Base-by-base conservation (phyloP, 2,113 vertebrate species). In the Cyanoliseus patagonus region DNA sequence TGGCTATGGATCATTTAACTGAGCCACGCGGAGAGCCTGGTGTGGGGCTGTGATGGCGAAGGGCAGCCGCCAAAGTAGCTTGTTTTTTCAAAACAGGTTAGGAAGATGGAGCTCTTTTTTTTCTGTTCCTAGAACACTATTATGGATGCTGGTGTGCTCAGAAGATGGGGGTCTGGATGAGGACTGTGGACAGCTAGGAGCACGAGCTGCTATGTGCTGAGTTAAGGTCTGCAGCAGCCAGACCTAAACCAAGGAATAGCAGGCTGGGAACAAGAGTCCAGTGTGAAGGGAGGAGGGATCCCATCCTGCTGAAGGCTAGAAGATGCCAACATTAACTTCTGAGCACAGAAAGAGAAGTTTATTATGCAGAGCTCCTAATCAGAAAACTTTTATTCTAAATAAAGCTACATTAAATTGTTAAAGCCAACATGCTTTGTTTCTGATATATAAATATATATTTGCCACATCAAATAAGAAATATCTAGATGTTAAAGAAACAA, bases 131-230 rank as follows among this genome's bases (percentile, higher is more conserved):
- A 25, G 37, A 67, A 74, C 31, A 41, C 4, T 15, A 5, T 33
- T 47, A 30, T 19, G n/a, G 37, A 28, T 17, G 11, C 5, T 46
- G 41, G 10, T 8, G 55, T 53, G 20, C 12, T 20, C 61, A 72
- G 47, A 79, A 79, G 22, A 7, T 17, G 24, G 35, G 16, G n/a
- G 52, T 52, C 28, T 76, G 37, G 19, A 16, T 49, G 46, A 62
- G 19, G 23, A 41, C 9, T 74, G 27, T 42, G 41, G 52, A 28
- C 33, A 83, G 20, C 17, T 14, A 30, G 53, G 70, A 82, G 17
- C 6, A 7, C 0, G 0, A 64, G 42, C 4, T 0, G 5, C 37
- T 73, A 8, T 31, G 27, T 61, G 52, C 23, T 88, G 49, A 69
- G 28, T 41, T n/a, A 55, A 73, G 46, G 17, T 31, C 24, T 72